A percentile compares a stretch with the other conserved stretches of the same genome.
Conservation (phyloP, 2,888 invertebrate genomes). For the Chrysolina haemoptera region DNA sequence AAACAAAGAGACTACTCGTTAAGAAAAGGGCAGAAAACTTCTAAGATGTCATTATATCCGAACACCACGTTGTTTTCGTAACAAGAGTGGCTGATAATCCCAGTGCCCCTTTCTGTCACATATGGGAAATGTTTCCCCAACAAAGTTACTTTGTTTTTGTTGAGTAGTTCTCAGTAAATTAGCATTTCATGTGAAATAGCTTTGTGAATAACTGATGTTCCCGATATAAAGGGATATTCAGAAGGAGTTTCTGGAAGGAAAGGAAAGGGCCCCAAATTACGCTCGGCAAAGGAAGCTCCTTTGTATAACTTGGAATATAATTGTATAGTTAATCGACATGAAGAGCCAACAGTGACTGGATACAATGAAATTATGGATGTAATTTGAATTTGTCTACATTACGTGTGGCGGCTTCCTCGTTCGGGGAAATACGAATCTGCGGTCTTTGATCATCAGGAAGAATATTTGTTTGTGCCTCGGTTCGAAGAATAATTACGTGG, state of each 20-base stretch:
- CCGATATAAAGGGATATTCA: slow-evolving; percentile 40
- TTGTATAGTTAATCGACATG: slow-evolving; percentile 39
- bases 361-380: slow-evolving; percentile 19
- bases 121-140: slow-evolving; percentile 16
- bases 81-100: background rate
- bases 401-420: slow-evolving; percentile 8
- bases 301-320: slow-evolving; percentile 41
- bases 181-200: slow-evolving; percentile 40
- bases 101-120: background rate
- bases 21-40: too few species aligned
- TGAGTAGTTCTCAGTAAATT: slow-evolving; percentile 24
- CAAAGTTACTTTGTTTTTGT: slow-evolving; percentile 13
- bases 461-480: slow-evolving; percentile 6
- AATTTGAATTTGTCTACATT: slow-evolving; percentile 17
- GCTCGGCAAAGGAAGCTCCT: slow-evolving; percentile 38
- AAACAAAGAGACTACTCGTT: too few species aligned
- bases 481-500: background rate
- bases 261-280: slow-evolving; percentile 39
- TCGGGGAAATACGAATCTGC: background rate
- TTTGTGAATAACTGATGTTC: slow-evolving; percentile 44
- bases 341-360: slow-evolving; percentile 28
- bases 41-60: too few species aligned
- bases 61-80: background rate
- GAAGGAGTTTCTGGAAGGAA: slow-evolving; percentile 40
- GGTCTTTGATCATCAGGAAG: slow-evolving; percentile 11